phyloP scores from a whole-genome alignment of 2,888 invertebrate species.

The Melinaea marsaeus region DNA sequence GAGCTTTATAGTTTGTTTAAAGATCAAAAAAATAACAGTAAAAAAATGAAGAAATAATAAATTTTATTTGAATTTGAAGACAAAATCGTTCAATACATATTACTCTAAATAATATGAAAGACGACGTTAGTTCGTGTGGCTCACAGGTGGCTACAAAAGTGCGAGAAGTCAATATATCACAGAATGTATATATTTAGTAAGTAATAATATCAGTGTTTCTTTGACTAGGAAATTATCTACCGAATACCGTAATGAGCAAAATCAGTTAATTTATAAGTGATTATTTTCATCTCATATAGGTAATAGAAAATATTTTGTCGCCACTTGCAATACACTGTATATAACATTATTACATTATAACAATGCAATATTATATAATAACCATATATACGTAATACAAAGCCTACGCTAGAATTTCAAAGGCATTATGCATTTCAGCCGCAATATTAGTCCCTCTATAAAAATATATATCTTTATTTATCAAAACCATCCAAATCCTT shows the following conservation, averaged over 20 bases:
- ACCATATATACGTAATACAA: too few relatives aligned
- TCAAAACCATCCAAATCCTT: conserved; percentile 1
- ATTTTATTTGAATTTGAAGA: background rate
- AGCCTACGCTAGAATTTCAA: conserved; percentile 1
- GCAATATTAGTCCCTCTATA: conserved; percentile 48
- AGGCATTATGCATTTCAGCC: conserved; percentile 61
- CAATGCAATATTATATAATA: too few relatives aligned
- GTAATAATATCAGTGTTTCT: conserved; percentile 50
- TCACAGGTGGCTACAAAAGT: conserved; percentile 1
- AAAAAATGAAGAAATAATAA: background rate
- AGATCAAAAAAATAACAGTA: background rate
- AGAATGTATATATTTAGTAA: conserved; percentile 58
- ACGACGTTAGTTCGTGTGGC: conserved; percentile 2
- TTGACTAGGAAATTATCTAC: conserved; percentile 65
- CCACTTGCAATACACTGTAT: background rate
- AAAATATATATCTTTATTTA: conserved; percentile 20
- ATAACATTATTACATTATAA: too few relatives aligned
- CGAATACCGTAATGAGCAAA: conserved; percentile 50
- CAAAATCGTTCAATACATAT: background rate
- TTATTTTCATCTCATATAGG: background rate
- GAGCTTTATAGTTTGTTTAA: background rate
- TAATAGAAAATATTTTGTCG: background rate
- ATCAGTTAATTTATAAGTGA: conserved; percentile 12
- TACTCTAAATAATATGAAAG: background rate
- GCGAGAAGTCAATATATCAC: conserved; percentile 55